Base-by-base conservation (phyloP, 2,888 invertebrate genomes). In the Polietes domitor region DNA sequence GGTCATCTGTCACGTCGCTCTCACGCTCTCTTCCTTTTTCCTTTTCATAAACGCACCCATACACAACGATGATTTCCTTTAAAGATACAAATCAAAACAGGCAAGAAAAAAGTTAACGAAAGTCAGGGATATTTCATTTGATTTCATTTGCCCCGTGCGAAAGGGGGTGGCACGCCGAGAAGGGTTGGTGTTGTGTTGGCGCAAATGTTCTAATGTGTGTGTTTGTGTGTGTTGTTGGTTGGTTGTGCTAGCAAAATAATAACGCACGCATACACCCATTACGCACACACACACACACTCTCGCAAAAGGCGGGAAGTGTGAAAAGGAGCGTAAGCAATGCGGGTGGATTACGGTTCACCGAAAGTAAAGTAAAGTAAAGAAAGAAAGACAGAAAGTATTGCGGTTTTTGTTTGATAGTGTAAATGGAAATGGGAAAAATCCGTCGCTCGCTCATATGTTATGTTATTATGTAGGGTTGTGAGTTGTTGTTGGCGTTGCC, bases 61-160 rank as follows among this genome's bases (percentile, higher is more conserved):
- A 17, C 10, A 68, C 47, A 43, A 26, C 32, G 37, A 21, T 2
- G 21, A 24, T 41, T 68, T 68, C 68, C 41, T 41, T 37, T 12
- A 24, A 68, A 24, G 43, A 73, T 58, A 41, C n/a, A 43, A 73
- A 58, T 61, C 43, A 37, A 73, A 73, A 73, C 37, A 26, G 32
- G 6, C 10, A 41, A 43, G 41, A 55, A 55, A 70, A 32, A 77
- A 58, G 55, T 24, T 26, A 77, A 72, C 37, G 37, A 72, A 77
- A 77, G 72, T 77, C 77, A 77, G 72, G 53, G 72, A 73, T 73
- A 73, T 73, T 73, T 61, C 41, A 58, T 24, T 47, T 28, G 68
- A 68, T 68, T 68, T 21, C 43, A 68, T 37, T 65, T 41, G 37
- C 4, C n/a, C 2, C 19, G 32, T 63, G 63, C 3, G 12, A 58